Evolutionary conservation across 2,797 vertebrate species (phyloP), one percentile per base, ranked within the genome.

Genomic region (Spinus olivaceus): DNA sequence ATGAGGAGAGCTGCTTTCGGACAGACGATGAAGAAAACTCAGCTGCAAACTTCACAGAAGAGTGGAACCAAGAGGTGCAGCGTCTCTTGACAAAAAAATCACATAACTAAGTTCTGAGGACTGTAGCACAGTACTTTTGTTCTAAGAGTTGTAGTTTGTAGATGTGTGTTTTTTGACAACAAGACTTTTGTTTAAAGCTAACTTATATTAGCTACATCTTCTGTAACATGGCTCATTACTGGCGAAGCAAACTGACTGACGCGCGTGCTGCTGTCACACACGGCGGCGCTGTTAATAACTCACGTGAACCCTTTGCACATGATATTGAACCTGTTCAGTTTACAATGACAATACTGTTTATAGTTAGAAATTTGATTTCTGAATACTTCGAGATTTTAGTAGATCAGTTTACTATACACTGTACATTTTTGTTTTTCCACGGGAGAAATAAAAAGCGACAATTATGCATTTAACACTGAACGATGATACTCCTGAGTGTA

Each of bases 131-230:
- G 97, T 97, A 97, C 93, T 97, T 98, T 96, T 96, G 95, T 98
- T 98, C 97, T 98, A 96, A 97, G 96, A 97, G 94, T 96, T 97
- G 96, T 98, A 98, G 98, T 98, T 97, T 92, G 32, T 98, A 98
- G 97, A 74, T 97, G 97, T 98, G 97, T 98, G 97, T 97, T 98
- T 95, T 98, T 98, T 96, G 92, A 95, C 92, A 86, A 92, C 95
- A 91, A 95, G 96, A 97, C 96, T 98, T 98, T 94, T 95, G 90
- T 98, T 98, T 96, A 88, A 97, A 97, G 94, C 95, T 98, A 97
- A 96, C 95, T 97, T 91, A 87, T 95, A 96, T 94, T 97, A 97
- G 96, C 97, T 96, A 84, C 97, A 97, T 98, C 97, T 96, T 97
- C 96, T 97, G 92, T 97, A 97, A 97, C 97, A 94, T 96, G 95